phyloP scores from a whole-genome alignment of 2,797 vertebrate species.

The Rhadinocentrus ornatus region DNA sequence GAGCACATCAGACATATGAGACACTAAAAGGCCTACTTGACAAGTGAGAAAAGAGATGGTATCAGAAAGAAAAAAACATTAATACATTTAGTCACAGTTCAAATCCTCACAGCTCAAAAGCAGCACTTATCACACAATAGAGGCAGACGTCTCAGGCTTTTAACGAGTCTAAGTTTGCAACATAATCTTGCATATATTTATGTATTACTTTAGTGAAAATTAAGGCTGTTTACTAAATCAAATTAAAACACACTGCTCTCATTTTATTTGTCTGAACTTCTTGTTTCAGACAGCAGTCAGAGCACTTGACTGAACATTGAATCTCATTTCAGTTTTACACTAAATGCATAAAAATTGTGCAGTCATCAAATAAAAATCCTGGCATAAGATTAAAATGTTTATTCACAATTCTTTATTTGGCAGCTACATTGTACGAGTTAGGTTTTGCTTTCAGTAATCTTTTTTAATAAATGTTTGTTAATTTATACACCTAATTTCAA shows the following conservation, averaged over 20 bases:
- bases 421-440: too few relatives aligned
- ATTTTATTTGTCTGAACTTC: not conserved
- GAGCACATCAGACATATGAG: not conserved
- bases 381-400: not conserved
- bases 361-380: too few relatives aligned
- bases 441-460: too few relatives aligned
- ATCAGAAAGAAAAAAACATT: not conserved
- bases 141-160: not conserved
- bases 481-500: too few relatives aligned
- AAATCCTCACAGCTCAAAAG: not conserved
- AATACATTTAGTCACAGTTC: not conserved
- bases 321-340: not conserved
- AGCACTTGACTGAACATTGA: not conserved
- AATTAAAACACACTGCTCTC: not conserved
- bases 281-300: not conserved
- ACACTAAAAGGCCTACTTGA: not conserved
- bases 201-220: not conserved
- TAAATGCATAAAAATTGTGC: not conserved
- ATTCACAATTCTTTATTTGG: not conserved
- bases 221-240: not conserved
- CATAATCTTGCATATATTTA: not conserved
- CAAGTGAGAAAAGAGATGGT: not conserved
- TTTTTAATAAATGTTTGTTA: too few relatives aligned
- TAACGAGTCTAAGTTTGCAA: not conserved
- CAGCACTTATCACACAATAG: not conserved